Conservation (phyloP, 2,113 vertebrate genomes). For the Macrotis lagotis region DNA sequence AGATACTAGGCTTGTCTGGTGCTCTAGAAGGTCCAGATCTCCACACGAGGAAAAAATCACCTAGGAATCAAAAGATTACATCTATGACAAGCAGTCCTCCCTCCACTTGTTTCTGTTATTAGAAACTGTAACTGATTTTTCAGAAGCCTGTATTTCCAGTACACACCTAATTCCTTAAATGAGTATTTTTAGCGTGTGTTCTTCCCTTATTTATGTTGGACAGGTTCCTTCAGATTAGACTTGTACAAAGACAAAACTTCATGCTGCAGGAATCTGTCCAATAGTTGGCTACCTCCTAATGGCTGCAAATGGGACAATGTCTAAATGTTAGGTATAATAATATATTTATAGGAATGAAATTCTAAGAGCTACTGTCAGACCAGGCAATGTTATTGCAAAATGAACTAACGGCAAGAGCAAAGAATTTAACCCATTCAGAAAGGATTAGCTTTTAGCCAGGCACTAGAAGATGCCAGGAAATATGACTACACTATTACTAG, state of each 20-base stretch:
- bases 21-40: conserved; percentile 97
- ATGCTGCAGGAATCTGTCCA: conserved; percentile 77
- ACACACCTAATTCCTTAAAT: conserved; percentile 89
- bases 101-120: conserved; percentile 73
- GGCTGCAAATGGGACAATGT: conserved; percentile 70
- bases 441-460: not conserved
- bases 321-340: conserved; percentile 62
- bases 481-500: not conserved
- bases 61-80: conserved; percentile 82
- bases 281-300: conserved; percentile 78
- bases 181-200: conserved; percentile 88
- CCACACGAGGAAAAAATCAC: conserved; percentile 99
- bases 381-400: conserved; percentile 19
- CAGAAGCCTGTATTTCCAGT: conserved; percentile 82
- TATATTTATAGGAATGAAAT: conserved; percentile 56
- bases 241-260: conserved; percentile 81
- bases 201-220: conserved; percentile 90
- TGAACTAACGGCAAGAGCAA: conserved; percentile 15
- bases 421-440: conserved; percentile 50
- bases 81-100: conserved; percentile 75
- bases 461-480: not conserved
- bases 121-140: conserved; percentile 77
- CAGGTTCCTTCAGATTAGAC: conserved; percentile 87
- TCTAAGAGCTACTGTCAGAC: conserved; percentile 45
- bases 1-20: conserved; percentile 94